A percentile compares a stretch with the other conserved stretches of the same genome.
Conservation (phyloP, 2,113 vertebrate species). For the Hoplias malabaricus region DNA sequence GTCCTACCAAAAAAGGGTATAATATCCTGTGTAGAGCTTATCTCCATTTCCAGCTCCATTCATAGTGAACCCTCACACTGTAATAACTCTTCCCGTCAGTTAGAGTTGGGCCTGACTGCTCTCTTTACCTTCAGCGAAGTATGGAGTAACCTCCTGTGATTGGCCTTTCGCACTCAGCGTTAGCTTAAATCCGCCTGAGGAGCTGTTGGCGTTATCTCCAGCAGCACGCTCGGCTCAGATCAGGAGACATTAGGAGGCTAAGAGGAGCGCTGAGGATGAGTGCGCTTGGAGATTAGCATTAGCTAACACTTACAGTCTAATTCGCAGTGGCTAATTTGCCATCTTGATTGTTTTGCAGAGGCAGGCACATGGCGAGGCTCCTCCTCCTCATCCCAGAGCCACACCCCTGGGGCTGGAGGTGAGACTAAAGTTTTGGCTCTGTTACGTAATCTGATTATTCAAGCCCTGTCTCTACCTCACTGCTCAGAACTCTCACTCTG, state of each 20-base stretch:
- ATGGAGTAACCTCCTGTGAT: neutral
- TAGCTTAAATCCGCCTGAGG: conserved; percentile 7
- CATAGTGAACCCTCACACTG: neutral
- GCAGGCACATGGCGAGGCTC: conserved; percentile 25
- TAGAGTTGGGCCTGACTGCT: neutral
- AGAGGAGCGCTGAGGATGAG: conserved; percentile 27
- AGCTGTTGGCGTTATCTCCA: conserved; percentile 31
- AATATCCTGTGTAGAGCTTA: too few relatives aligned
- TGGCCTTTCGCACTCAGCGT: neutral
- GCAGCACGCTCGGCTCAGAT: conserved; percentile 25
- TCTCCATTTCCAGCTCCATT: neutral
- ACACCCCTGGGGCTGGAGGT: conserved; percentile 38
- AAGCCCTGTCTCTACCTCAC: conserved; percentile 24
- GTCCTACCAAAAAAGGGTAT: too few relatives aligned
- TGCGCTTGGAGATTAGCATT: conserved; percentile 37
- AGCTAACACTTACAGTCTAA: conserved; percentile 38
- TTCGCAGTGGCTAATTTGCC: conserved; percentile 50
- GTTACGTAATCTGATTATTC: conserved; percentile 43
- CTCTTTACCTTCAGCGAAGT: neutral
- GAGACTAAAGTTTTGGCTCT: conserved; percentile 40
- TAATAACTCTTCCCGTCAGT: neutral
- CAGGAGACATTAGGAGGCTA: conserved; percentile 24
- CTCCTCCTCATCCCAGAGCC: neutral
- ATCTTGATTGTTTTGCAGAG: conserved; percentile 47
- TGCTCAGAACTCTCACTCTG: conserved; percentile 37